Conservation (phyloP, 2,797 vertebrate species). For the Eospalax fontanierii region DNA sequence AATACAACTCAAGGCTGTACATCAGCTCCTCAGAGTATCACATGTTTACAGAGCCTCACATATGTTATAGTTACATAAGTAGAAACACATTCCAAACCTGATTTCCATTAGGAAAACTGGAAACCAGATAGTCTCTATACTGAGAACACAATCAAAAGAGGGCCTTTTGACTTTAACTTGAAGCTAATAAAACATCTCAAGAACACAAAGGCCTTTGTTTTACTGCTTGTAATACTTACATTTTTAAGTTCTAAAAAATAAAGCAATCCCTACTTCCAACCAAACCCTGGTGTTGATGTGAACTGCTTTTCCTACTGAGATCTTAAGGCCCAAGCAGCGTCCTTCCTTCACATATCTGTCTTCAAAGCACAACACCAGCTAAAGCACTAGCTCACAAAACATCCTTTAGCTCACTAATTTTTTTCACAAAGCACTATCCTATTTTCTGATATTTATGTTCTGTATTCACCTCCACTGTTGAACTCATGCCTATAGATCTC, state of each 20-base stretch:
- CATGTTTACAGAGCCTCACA: neutral
- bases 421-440: neutral
- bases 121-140: neutral
- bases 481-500: neutral
- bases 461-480: too few species aligned
- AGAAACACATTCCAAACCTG: neutral
- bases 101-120: neutral
- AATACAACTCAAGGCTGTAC: neutral
- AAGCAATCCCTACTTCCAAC: neutral
- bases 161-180: neutral
- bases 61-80: neutral
- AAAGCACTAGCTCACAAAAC: neutral
- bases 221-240: neutral
- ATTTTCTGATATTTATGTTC: too few species aligned
- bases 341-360: neutral
- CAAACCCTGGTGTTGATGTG: neutral
- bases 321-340: neutral
- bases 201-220: neutral
- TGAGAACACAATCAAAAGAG: neutral
- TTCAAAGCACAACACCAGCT: neutral
- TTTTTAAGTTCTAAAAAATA: constrained; percentile 57
- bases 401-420: neutral
- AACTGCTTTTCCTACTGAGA: neutral
- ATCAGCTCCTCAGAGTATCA: neutral
- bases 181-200: neutral